Evolutionary conservation across 2,113 vertebrate species (phyloP).

Genomic region (Sapayoa aenigma): DNA sequence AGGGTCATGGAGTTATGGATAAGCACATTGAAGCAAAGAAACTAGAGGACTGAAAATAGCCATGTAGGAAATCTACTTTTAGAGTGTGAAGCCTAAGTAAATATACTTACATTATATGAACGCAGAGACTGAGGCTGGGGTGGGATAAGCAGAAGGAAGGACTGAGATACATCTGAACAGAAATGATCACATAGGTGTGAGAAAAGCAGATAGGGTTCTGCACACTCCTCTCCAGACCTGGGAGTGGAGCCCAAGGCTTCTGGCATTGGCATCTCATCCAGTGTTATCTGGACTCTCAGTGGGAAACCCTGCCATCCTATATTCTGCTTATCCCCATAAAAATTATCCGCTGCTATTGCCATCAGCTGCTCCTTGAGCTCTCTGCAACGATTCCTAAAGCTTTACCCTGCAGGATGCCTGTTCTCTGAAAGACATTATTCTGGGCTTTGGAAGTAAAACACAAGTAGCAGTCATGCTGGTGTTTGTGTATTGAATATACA

Average conservation of each 20-base stretch:
- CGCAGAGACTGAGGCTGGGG: neutral
- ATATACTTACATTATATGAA: neutral
- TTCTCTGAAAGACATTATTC: neutral
- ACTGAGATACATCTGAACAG: neutral
- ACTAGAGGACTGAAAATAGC: neutral
- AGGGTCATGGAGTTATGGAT: neutral
- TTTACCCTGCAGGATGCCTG: neutral
- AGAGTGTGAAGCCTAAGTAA: neutral
- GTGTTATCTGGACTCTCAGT: neutral
- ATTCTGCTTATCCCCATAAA: neutral
- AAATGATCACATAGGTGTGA: neutral
- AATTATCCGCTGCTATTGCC: neutral
- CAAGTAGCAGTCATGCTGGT: neutral
- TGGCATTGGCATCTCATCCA: neutral
- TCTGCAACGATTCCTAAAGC: neutral
- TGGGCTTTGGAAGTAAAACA: neutral
- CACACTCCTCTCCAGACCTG: neutral
- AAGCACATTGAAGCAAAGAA: neutral
- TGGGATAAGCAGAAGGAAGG: neutral
- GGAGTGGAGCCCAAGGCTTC: neutral
- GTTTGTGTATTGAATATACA: neutral
- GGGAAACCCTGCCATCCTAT: neutral
- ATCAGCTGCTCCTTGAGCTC: neutral
- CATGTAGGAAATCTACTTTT: neutral
- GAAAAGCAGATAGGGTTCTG: neutral